Evolutionary conservation across 2,113 vertebrate species (phyloP), one percentile per base, ranked within the genome.

Genomic region (Forbesichthys agassizii): DNA sequence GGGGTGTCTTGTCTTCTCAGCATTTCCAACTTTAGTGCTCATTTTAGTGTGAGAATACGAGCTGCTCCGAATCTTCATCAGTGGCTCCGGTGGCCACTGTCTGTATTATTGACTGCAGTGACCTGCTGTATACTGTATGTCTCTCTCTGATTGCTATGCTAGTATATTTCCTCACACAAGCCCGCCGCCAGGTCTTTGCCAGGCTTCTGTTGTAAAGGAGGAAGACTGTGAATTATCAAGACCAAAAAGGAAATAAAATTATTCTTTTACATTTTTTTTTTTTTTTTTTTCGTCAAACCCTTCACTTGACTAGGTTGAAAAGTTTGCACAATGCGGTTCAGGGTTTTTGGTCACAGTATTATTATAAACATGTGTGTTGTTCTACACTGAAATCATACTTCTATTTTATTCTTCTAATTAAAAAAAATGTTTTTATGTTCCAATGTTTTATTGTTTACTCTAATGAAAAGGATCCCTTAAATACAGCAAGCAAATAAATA

Each of bases 1-100:
- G 64, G 71, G 61, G 60, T 61, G 65, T 59, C 74, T 78, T 42
- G 66, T 81, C 61, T 58, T 63, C 5, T 1, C 75, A 64, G 66
- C 66, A 33, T 42, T 51, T 74, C 82, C 72, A 59, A 65, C 60
- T 68, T 60, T 60, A 56, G 20, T 46, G 72, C 82, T 71, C 71
- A 71, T 42, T 61, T 64, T 71, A 58, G 57, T 36, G n/a, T 20
- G 57, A 78, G 80, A 67, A 78, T 70, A 68, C 65, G 64, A 70
- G 80, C 52, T 54, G 68, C 78, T 77, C 84, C 69, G 73, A 74
- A 69, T 88, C 82, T 82, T 84, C 71, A 87, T 88, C 84, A 77
- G 73, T 71, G 84, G 75, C 77, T 84, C 66, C 74, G 78, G 81
- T 71, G 77, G 84, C 80, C 67, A 72, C 63, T 73, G 57, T 74